Evolutionary conservation across 2,113 vertebrate species (phyloP).

Genomic region (Mirza zaza): DNA sequence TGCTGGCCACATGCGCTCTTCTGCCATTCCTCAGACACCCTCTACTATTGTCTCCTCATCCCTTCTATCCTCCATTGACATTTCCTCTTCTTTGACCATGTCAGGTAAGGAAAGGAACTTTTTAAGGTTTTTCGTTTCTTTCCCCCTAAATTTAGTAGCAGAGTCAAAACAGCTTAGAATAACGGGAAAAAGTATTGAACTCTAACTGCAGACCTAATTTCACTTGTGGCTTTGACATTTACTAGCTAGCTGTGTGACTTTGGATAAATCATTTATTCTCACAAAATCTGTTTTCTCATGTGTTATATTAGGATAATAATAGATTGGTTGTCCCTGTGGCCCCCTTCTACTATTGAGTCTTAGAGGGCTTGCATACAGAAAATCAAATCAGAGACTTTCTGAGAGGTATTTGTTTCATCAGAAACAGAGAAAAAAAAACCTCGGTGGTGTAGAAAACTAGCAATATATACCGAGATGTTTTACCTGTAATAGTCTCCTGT

Average conservation of each 20-base stretch:
- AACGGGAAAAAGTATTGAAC: neutral
- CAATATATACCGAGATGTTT: neutral
- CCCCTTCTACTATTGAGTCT: no score
- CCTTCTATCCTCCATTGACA: neutral
- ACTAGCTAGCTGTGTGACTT: neutral
- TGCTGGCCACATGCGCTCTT: no score
- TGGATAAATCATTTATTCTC: neutral
- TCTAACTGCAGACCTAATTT: neutral
- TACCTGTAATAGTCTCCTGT: neutral
- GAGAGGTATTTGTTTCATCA: neutral
- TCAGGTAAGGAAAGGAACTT: slow-evolving; percentile 58
- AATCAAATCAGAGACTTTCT: neutral
- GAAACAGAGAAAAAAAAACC: neutral
- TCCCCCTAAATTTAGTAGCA: neutral
- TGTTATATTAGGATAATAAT: neutral
- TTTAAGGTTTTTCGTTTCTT: neutral
- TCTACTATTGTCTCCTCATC: neutral
- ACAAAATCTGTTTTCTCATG: neutral
- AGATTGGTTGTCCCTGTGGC: no score
- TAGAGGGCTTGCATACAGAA: neutral
- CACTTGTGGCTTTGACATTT: neutral
- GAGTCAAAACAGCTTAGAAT: neutral
- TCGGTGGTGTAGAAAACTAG: neutral
- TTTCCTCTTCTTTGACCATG: slow-evolving; percentile 42
- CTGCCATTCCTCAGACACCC: neutral